A percentile compares a stretch with the other conserved stretches of the same genome.
Conservation (phyloP, 35 echinoderm and acorn worm genomes). For the Ophiothrix spiculata region DNA sequence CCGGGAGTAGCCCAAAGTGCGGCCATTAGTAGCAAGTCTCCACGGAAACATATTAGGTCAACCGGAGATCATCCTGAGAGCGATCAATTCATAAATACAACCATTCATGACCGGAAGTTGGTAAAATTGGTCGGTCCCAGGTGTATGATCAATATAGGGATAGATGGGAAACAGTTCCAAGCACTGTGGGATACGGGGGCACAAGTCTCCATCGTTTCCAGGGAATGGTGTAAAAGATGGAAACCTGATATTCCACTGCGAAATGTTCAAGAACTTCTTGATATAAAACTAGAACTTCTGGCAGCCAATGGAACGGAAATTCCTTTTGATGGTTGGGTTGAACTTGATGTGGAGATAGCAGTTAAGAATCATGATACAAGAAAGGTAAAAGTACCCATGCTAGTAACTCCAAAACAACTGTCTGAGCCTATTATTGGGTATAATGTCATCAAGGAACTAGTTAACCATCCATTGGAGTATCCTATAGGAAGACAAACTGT, state of each 20-base stretch:
- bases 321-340: slow-evolving; percentile 62
- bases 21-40: slow-evolving; percentile 16
- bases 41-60: not conserved
- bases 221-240: slow-evolving; percentile 30
- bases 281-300: slow-evolving; percentile 34
- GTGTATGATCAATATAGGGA: slow-evolving; percentile 37
- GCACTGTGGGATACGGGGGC: slow-evolving; percentile 75
- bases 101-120: slow-evolving; percentile 14
- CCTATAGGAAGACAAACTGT: not conserved
- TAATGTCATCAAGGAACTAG: slow-evolving; percentile 59
- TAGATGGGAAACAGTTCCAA: not conserved
- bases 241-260: slow-evolving; percentile 31
- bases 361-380: too few species aligned
- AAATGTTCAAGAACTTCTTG: slow-evolving; percentile 29
- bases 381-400: slow-evolving; percentile 18
- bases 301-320: slow-evolving; percentile 55
- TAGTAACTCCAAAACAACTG: slow-evolving; percentile 41
- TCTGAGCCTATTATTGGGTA: slow-evolving; percentile 64
- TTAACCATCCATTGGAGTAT: not conserved
- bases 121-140: slow-evolving; percentile 35
- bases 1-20: slow-evolving; percentile 49
- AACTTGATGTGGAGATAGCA: slow-evolving; percentile 28
- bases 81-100: not conserved
- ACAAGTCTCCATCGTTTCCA: slow-evolving; percentile 62
- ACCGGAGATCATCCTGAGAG: not conserved